A percentile compares a stretch with the other conserved stretches of the same genome.
Evolutionary conservation across 2,797 vertebrate genomes (phyloP).

Genomic region (Acrocephalus scirpaceus): DNA sequence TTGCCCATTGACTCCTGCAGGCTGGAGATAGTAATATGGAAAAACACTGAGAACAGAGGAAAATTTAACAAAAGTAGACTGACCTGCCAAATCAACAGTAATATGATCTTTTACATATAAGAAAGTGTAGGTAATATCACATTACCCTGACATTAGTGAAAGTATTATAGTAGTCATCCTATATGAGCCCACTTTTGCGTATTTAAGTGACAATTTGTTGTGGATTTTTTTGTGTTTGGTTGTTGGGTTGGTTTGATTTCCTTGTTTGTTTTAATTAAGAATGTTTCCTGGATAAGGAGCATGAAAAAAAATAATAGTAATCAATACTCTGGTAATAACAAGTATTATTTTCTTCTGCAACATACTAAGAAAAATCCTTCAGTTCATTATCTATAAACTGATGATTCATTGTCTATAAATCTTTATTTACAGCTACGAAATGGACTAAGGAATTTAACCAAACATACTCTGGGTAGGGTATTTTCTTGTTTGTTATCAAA

Average conservation of each 20-base stretch:
- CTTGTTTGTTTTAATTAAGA: neutral
- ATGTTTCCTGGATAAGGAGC: neutral
- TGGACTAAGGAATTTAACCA: neutral
- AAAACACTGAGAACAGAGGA: neutral
- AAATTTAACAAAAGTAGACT: constrained; percentile 35
- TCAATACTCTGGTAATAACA: neutral
- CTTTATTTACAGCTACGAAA: neutral
- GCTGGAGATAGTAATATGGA: neutral
- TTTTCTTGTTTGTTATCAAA: neutral
- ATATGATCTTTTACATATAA: neutral
- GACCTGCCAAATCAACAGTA: neutral
- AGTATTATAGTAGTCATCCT: neutral
- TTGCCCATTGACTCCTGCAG: constrained; percentile 27
- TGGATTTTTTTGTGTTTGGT: no score
- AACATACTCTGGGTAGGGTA: neutral
- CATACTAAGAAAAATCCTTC: neutral
- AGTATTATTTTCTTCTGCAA: neutral
- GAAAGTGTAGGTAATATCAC: neutral
- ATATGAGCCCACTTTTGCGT: neutral
- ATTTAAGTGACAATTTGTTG: neutral
- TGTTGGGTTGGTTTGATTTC: neutral
- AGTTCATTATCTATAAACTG: neutral
- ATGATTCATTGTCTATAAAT: neutral
- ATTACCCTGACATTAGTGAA: neutral
- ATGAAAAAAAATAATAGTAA: neutral